Percentiles rank a stretch among this genome's conserved stretches.
These are phyloP conservation scores for Hyperoplus lanceolatus DNA, from an alignment of 2,797 vertebrate genomes.

Conservation along the genomic window DNA sequence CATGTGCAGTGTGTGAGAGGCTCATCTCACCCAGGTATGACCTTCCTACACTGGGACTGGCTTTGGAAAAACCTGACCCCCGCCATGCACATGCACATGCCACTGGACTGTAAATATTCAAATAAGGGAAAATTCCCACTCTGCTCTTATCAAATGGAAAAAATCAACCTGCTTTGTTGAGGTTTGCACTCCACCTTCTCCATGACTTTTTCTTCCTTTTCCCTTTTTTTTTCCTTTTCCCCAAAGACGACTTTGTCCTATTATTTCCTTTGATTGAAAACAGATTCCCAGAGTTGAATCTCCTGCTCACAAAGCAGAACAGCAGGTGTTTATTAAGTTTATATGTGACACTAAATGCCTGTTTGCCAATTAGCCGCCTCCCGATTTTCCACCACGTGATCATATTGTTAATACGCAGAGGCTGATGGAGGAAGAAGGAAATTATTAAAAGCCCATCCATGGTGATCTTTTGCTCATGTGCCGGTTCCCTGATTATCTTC, in stretches of 20 bases:
- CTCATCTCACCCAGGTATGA: slow-evolving; percentile 67
- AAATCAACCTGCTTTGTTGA: slow-evolving; percentile 82
- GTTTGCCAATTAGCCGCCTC: slow-evolving; percentile 2
- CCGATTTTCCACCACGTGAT: background rate
- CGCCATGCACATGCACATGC: slow-evolving; percentile 50
- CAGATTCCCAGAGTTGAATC: slow-evolving; percentile 41
- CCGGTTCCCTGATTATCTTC: slow-evolving; percentile 38
- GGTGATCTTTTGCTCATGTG: slow-evolving; percentile 3
- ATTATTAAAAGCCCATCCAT: slow-evolving; percentile 45
- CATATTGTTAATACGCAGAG: slow-evolving; percentile 1
- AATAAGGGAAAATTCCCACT: slow-evolving; percentile 74
- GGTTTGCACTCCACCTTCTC: slow-evolving; percentile 64
- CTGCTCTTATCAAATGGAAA: slow-evolving; percentile 78
- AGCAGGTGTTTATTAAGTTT: slow-evolving; percentile 38
- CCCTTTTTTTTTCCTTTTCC: slow-evolving; percentile 10
- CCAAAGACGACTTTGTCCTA: slow-evolving; percentile 24
- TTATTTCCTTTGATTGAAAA: slow-evolving; percentile 24
- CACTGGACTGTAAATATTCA: slow-evolving; percentile 79
- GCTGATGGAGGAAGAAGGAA: slow-evolving; percentile 25
- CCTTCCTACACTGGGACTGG: slow-evolving; percentile 59
- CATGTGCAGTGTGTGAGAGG: slow-evolving; percentile 34
- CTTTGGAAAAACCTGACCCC: slow-evolving; percentile 75
- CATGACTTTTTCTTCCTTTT: background rate
- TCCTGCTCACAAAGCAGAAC: slow-evolving; percentile 19
- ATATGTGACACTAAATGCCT: slow-evolving; percentile 11